Percentiles rank a stretch among this genome's conserved stretches.
Conservation (phyloP, 1,140 invertebrate genomes). For the Alviniconcha marisindica region DNA sequence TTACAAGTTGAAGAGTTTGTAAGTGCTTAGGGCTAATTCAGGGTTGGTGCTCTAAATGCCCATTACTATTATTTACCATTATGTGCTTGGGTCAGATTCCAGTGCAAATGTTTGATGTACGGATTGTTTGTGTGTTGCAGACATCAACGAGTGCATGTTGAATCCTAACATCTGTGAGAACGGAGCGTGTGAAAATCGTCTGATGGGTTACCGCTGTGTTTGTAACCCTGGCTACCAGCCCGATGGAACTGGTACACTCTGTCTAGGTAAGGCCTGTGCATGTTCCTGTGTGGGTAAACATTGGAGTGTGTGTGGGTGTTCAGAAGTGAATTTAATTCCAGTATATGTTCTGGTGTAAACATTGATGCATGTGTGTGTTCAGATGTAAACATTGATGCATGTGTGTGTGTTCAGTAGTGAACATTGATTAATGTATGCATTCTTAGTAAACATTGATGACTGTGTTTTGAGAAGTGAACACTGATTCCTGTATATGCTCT, state of each 20-base stretch:
- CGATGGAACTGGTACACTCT: conserved; percentile 86
- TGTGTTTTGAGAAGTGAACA: background rate
- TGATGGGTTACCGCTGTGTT: conserved; percentile 76
- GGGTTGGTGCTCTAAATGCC: no score
- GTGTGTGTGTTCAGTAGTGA: background rate
- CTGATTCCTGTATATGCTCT: background rate
- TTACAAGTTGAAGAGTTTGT: no score
- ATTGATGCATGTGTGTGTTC: background rate
- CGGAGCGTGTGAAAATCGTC: conserved; percentile 73
- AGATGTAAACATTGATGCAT: background rate
- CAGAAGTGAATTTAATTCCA: no score
- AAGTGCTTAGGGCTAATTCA: no score
- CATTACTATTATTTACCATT: no score
- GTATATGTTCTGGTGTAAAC: background rate
- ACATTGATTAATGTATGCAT: background rate
- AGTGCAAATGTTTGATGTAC: no score
- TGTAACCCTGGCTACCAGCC: conserved; percentile 79
- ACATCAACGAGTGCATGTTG: conserved; percentile 75
- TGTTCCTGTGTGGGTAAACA: background rate
- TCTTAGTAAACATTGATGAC: no score
- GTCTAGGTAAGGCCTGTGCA: conserved; percentile 76
- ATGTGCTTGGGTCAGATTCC: no score
- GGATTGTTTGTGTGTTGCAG: conserved; percentile 58
- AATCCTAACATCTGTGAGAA: conserved; percentile 72
- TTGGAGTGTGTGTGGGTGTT: background rate